These are phyloP conservation scores for Amorpha juglandis DNA, from an alignment of 2,888 invertebrate species.

Conservation along the genomic window DNA sequence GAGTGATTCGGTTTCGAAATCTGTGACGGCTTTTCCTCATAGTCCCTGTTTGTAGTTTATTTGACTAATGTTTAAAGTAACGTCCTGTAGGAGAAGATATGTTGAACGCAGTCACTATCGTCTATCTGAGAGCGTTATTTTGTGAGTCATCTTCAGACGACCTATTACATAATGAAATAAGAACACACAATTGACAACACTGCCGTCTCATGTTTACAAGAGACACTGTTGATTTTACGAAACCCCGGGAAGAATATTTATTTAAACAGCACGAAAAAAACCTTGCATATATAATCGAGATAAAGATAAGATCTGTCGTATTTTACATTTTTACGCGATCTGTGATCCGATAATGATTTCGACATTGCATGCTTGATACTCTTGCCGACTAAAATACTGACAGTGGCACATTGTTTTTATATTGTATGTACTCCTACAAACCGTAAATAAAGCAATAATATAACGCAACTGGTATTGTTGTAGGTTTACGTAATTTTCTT, in stretches of 20 bases:
- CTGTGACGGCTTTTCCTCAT: no score
- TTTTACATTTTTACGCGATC: constrained; percentile 28
- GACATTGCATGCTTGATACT: constrained; percentile 7
- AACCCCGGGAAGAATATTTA: neutral
- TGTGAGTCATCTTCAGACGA: constrained; percentile 6
- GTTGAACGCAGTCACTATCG: neutral
- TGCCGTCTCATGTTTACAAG: neutral
- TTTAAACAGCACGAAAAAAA: neutral
- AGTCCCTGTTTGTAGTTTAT: no score
- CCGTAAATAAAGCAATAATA: neutral
- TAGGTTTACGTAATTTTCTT: constrained; percentile 19
- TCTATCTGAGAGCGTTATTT: constrained; percentile 5
- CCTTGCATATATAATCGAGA: constrained; percentile 31
- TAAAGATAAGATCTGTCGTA: constrained; percentile 40
- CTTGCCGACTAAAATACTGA: constrained; percentile 1
- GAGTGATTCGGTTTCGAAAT: no score
- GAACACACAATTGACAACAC: neutral
- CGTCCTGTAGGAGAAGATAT: constrained; percentile 5
- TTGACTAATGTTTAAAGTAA: neutral
- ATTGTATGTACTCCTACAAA: neutral
- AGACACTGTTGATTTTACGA: neutral
- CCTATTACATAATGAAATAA: constrained; percentile 5
- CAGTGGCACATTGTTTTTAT: neutral
- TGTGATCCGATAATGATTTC: constrained; percentile 27
- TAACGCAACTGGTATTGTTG: neutral